These are phyloP conservation scores for Parus major DNA, from an alignment of 2,113 vertebrate species.

Conservation along the genomic window DNA sequence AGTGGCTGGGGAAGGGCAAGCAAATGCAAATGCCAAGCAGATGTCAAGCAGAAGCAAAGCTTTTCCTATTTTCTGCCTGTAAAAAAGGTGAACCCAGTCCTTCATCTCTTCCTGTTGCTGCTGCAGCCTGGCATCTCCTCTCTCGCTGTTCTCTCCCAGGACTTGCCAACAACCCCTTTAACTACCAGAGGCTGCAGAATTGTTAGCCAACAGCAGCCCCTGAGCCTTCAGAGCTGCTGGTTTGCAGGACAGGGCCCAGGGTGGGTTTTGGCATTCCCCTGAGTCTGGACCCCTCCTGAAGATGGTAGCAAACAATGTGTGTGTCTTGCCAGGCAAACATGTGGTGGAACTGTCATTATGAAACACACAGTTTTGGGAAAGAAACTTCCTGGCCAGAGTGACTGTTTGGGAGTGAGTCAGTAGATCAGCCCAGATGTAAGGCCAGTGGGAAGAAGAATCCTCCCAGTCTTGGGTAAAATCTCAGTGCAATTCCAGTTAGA, in stretches of 20 bases:
- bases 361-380: neutral
- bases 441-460: neutral
- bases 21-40: neutral
- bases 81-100: neutral
- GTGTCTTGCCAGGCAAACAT: neutral
- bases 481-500: neutral
- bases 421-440: neutral
- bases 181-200: neutral
- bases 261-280: neutral
- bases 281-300: neutral
- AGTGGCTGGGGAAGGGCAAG: neutral
- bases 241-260: neutral
- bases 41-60: neutral
- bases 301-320: neutral
- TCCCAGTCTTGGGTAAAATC: neutral
- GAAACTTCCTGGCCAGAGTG: neutral
- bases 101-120: accelerated
- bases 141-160: neutral
- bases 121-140: neutral
- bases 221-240: neutral
- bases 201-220: accelerated
- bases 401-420: neutral
- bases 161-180: neutral
- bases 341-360: neutral
- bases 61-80: neutral